These are phyloP conservation scores for Microplitis manilae DNA, from an alignment of 2,888 invertebrate species.

Conservation along the genomic window DNA sequence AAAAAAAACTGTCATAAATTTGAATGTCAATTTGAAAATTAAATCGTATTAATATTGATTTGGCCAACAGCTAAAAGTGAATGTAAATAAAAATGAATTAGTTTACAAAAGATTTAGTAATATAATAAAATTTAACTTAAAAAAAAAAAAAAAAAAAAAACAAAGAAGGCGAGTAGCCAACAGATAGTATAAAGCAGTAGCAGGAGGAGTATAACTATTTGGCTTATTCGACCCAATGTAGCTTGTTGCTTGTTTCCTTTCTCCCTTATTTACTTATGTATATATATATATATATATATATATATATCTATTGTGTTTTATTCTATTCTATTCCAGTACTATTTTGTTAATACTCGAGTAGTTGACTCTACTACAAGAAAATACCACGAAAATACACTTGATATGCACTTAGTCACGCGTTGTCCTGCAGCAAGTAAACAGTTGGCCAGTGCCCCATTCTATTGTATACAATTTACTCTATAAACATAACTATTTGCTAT, in stretches of 20 bases:
- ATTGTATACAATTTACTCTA: not conserved
- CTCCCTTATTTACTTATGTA: not conserved
- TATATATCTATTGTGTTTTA: too few species aligned
- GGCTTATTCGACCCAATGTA: not conserved
- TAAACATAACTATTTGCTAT: not conserved
- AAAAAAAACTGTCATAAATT: slow-evolving; percentile 4
- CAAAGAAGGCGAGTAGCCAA: not conserved
- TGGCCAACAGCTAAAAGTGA: too few species aligned
- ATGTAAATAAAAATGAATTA: too few species aligned
- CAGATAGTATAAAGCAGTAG: too few species aligned
- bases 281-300: too few species aligned
- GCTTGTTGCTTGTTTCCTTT: not conserved
- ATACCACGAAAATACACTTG: too few species aligned
- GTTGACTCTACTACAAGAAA: too few species aligned
- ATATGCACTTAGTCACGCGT: not conserved
- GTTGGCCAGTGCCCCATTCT: not conserved
- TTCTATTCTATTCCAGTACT: too few species aligned
- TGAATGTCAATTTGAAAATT: not conserved
- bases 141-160: not conserved
- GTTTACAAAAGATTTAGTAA: not conserved
- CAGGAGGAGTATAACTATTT: not conserved
- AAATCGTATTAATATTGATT: not conserved
- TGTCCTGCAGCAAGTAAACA: not conserved
- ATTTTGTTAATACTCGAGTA: too few species aligned
- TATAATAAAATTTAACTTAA: not conserved